Conservation (phyloP, 92 coral and sea anemone genomes). For the Actinostola sp. region DNA sequence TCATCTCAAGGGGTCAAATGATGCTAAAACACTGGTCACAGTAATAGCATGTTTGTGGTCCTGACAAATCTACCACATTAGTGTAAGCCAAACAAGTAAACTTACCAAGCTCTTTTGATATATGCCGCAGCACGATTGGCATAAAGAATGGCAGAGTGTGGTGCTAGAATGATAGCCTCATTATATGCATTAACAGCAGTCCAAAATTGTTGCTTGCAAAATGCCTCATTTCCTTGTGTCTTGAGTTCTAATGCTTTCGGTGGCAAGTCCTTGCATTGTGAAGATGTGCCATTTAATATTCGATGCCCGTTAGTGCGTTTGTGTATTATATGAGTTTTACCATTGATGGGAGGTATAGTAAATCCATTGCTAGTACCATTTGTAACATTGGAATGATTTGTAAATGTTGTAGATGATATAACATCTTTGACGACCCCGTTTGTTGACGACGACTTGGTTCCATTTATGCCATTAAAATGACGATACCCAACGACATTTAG, state of each 20-base stretch:
- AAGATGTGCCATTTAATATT: conserved; percentile 22
- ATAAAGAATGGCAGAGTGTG: conserved; percentile 84
- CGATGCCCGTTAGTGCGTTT: conserved; percentile 26
- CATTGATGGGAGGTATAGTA: conserved; percentile 64
- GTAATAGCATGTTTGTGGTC: no score
- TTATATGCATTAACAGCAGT: conserved; percentile 93
- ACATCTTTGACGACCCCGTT: conserved; percentile 71
- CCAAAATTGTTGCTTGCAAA: conserved; percentile 94
- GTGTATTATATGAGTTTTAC: conserved; percentile 58
- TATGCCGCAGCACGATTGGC: conserved; percentile 98
- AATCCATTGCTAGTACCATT: conserved; percentile 90
- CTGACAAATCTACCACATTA: no score
- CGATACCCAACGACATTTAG: conserved; percentile 63
- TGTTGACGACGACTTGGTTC: conserved; percentile 44
- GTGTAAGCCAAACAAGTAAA: not conserved
- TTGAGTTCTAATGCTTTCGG: conserved; percentile 83
- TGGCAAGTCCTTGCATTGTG: conserved; percentile 51
- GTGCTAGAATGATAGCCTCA: conserved; percentile 83
- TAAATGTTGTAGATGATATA: no score
- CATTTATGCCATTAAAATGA: conserved; percentile 57
- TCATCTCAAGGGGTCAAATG: no score
- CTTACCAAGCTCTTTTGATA: conserved; percentile 96
- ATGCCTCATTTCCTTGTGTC: conserved; percentile 86
- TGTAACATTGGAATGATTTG: conserved; percentile 23
- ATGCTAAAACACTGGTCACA: no score